Evolutionary conservation across 2,888 invertebrate species (phyloP).

Genomic region (Scaptomyza polygonia): DNA sequence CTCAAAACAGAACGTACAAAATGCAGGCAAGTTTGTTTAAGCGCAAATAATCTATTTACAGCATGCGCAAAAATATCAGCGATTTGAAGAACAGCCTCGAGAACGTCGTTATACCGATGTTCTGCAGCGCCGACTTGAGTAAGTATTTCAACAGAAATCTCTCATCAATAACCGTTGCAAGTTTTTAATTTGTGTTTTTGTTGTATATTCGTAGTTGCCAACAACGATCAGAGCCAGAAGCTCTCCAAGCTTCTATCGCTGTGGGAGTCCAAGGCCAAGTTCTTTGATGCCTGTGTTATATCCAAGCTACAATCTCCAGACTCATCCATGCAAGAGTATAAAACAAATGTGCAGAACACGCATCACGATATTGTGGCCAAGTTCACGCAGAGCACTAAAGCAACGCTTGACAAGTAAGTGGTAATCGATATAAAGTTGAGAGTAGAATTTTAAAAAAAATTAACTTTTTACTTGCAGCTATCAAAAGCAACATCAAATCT

Average conservation of each 20-base stretch:
- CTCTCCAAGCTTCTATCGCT: conserved; percentile 96
- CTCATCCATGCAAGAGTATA: conserved; percentile 94
- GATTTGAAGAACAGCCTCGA: conserved; percentile 97
- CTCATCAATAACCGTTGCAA: not conserved
- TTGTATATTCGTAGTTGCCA: conserved; percentile 87
- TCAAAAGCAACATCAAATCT: conserved; percentile 97
- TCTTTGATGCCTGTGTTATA: conserved; percentile 92
- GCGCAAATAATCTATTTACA: conserved; percentile 85
- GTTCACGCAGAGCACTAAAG: conserved; percentile 91
- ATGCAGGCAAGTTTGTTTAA: conserved; percentile 42
- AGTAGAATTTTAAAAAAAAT: not conserved
- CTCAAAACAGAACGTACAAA: not conserved
- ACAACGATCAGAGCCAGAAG: conserved; percentile 95
- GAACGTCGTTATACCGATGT: conserved; percentile 98
- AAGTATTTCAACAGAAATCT: conserved; percentile 76
- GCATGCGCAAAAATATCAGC: conserved; percentile 97
- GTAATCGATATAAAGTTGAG: not conserved
- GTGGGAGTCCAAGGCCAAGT: conserved; percentile 98
- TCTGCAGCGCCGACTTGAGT: conserved; percentile 95
- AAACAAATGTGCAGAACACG: conserved; percentile 92
- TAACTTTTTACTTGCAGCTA: conserved; percentile 86
- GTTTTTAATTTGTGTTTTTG: not conserved
- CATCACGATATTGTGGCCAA: conserved; percentile 91
- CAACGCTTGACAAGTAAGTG: conserved; percentile 90
- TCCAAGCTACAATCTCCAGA: conserved; percentile 94